Percentiles rank a stretch among this genome's conserved stretches.
Evolutionary conservation across 1,140 invertebrate genomes (phyloP).

Genomic region (Amyelois transitella): DNA sequence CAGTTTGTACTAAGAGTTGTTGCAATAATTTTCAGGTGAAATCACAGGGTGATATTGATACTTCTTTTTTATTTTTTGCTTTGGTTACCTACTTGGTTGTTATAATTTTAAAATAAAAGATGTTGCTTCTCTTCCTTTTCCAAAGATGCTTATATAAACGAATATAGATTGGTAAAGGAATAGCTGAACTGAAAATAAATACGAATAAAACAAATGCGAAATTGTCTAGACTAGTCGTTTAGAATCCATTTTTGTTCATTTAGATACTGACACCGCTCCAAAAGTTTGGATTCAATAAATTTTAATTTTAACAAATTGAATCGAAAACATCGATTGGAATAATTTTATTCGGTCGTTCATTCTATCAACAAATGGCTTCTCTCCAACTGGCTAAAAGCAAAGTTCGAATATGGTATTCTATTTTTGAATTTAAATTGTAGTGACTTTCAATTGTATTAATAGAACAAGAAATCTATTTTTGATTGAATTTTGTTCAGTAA

Average conservation of each 20-base stretch:
- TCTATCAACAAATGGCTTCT: slow-evolving; percentile 46
- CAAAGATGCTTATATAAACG: background rate
- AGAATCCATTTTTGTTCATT: slow-evolving; percentile 6
- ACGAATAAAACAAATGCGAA: background rate
- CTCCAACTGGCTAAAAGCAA: slow-evolving; percentile 47
- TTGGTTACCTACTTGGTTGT: too few species aligned
- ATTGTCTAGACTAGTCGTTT: background rate
- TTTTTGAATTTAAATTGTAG: slow-evolving; percentile 28
- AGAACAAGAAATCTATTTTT: too few species aligned
- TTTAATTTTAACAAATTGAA: slow-evolving; percentile 46
- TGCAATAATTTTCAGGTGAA: background rate
- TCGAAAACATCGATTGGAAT: slow-evolving; percentile 46
- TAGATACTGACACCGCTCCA: background rate
- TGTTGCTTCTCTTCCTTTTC: too few species aligned
- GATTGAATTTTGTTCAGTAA: too few species aligned
- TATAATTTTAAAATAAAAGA: too few species aligned
- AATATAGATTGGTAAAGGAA: background rate
- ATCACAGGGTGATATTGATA: background rate
- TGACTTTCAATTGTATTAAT: background rate
- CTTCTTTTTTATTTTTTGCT: background rate
- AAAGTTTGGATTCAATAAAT: slow-evolving; percentile 23
- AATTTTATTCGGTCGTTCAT: slow-evolving; percentile 44
- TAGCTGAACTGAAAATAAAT: too few species aligned
- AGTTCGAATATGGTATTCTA: slow-evolving; percentile 51
- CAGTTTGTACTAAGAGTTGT: background rate